Evolutionary conservation across 2,797 vertebrate genomes (phyloP).

Genomic region (Cyprinodon diabolis): DNA sequence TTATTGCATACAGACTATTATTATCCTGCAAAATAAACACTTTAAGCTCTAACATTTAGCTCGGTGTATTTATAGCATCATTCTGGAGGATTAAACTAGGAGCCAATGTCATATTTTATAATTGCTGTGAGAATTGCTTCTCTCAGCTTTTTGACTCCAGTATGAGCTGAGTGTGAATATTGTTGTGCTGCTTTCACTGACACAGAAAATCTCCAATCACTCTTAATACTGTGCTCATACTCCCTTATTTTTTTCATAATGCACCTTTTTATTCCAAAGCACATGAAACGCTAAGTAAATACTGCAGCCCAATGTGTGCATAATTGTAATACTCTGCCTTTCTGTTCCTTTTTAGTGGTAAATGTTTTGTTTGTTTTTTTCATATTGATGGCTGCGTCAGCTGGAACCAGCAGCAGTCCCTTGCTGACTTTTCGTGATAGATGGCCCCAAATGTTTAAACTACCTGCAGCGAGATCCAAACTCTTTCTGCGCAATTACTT

Average conservation of each 20-base stretch:
- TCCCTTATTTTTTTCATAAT: neutral
- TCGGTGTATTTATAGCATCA: neutral
- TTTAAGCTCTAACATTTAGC: neutral
- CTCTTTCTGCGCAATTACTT: slow-evolving; percentile 59
- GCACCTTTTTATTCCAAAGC: neutral
- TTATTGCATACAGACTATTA: neutral
- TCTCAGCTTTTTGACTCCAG: neutral
- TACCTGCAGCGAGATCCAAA: slow-evolving; percentile 57
- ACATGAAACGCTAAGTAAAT: slow-evolving; percentile 3
- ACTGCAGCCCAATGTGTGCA: neutral
- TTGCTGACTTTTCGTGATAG: slow-evolving; percentile 46
- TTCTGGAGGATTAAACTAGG: neutral
- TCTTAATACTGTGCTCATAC: neutral
- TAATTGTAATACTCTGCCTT: slow-evolving; percentile 12
- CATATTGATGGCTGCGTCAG: slow-evolving; percentile 49
- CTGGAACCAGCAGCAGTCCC: slow-evolving; percentile 35
- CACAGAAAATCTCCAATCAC: neutral
- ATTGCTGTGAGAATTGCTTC: neutral
- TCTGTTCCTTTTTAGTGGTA: slow-evolving; percentile 8
- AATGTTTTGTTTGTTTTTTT: slow-evolving; percentile 11
- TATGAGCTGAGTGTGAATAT: neutral
- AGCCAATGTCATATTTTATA: neutral
- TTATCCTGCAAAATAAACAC: neutral
- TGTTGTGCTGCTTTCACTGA: neutral
- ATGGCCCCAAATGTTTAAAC: slow-evolving; percentile 46